Evolutionary conservation across 1,140 invertebrate genomes (phyloP).

Genomic region (Anoplophora glabripennis): DNA sequence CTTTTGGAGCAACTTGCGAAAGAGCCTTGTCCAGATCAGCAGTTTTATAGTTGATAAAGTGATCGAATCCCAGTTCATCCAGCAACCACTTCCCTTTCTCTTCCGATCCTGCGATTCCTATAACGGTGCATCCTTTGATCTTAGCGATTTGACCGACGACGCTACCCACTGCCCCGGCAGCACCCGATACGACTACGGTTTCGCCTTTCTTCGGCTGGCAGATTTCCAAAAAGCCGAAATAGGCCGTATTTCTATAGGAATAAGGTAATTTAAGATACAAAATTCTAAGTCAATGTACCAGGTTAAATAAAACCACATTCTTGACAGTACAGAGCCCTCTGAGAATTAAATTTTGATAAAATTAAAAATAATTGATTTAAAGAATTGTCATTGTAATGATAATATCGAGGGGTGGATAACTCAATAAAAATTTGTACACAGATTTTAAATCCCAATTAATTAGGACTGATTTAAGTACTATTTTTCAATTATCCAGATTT

Average conservation of each 20-base stretch:
- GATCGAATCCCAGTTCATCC: slow-evolving; percentile 62
- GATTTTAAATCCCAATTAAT: no score
- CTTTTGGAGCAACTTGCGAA: slow-evolving; percentile 60
- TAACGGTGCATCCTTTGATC: slow-evolving; percentile 62
- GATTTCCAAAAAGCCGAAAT: slow-evolving; percentile 67
- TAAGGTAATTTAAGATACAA: no score
- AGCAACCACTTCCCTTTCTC: slow-evolving; percentile 65
- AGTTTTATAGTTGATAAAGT: slow-evolving; percentile 68
- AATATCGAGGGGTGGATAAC: no score
- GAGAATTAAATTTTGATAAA: no score
- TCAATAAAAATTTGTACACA: no score
- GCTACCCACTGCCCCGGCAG: slow-evolving; percentile 67
- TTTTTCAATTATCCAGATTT: no score
- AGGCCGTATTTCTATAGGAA: slow-evolving; percentile 57
- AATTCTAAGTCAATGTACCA: no score
- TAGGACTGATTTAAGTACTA: no score
- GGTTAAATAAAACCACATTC: no score
- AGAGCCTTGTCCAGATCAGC: slow-evolving; percentile 53
- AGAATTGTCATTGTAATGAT: no score
- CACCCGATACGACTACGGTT: slow-evolving; percentile 62
- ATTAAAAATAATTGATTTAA: no score
- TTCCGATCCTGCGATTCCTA: slow-evolving; percentile 67
- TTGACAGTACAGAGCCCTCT: no score
- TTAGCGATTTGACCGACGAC: slow-evolving; percentile 72
- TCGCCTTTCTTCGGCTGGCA: slow-evolving; percentile 66